phyloP scores from a whole-genome alignment of 2,888 invertebrate genomes.

The Campoplex capitator region DNA sequence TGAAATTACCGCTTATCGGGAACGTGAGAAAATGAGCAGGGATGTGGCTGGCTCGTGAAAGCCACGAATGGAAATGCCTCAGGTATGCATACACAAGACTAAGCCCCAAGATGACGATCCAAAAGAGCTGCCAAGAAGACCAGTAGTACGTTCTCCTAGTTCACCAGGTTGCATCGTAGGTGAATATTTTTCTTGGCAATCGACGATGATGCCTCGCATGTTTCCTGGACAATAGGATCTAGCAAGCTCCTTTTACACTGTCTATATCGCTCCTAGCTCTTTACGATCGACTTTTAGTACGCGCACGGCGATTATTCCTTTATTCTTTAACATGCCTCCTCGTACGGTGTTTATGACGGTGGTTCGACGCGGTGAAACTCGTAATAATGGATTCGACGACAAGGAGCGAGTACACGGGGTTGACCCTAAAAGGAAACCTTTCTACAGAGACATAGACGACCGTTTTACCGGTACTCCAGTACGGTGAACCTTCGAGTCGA shows the following conservation, averaged over 20 bases:
- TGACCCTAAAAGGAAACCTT: slow-evolving; percentile 59
- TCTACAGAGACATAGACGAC: slow-evolving; percentile 41
- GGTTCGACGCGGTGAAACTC: slow-evolving; percentile 52
- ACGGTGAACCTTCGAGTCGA: slow-evolving; percentile 5
- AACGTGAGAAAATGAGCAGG: slow-evolving; percentile 55
- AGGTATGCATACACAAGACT: background rate
- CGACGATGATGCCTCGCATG: slow-evolving; percentile 21
- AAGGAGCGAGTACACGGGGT: slow-evolving; percentile 17
- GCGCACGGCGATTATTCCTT: slow-evolving; percentile 59
- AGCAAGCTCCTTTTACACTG: background rate
- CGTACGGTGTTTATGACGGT: slow-evolving; percentile 58
- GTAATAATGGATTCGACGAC: slow-evolving; percentile 62
- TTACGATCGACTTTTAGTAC: slow-evolving; percentile 66
- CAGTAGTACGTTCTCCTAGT: slow-evolving; percentile 24
- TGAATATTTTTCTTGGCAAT: slow-evolving; percentile 32
- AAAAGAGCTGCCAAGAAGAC: slow-evolving; percentile 26
- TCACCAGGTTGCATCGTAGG: slow-evolving; percentile 22
- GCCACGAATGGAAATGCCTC: slow-evolving; percentile 37
- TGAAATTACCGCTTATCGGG: slow-evolving; percentile 35
- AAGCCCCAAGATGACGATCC: slow-evolving; percentile 33
- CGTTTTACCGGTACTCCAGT: slow-evolving; percentile 36
- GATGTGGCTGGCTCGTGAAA: slow-evolving; percentile 31
- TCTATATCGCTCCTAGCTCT: slow-evolving; percentile 20
- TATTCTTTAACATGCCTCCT: slow-evolving; percentile 57
- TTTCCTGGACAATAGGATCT: slow-evolving; percentile 39